A percentile compares a stretch with the other conserved stretches of the same genome.
Evolutionary conservation across 2,113 vertebrate genomes (phyloP).

Genomic region (Microtus oregoni): DNA sequence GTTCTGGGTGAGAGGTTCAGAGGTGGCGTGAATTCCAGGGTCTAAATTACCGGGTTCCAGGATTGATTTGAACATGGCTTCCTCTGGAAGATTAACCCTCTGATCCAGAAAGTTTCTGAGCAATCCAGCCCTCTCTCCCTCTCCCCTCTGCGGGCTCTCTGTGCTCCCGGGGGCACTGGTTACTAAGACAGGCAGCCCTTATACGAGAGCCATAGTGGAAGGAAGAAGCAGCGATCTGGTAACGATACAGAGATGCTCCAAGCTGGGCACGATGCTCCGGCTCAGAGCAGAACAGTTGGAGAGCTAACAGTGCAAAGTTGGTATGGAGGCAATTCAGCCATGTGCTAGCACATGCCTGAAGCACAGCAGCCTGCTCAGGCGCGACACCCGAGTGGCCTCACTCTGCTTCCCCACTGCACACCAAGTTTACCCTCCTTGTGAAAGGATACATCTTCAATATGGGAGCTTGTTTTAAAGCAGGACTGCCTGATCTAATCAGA

Average conservation of each 20-base stretch:
- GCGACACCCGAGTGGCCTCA: no score
- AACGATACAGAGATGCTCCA: rapidly evolving
- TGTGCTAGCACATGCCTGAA: not conserved
- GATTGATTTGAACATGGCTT: not conserved
- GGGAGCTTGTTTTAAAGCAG: no score
- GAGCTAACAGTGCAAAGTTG: rapidly evolving
- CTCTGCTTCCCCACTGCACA: not conserved
- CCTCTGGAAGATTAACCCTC: not conserved
- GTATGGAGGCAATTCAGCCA: not conserved
- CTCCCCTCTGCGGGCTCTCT: no score
- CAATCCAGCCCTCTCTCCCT: not conserved
- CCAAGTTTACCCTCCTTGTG: not conserved
- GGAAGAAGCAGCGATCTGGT: no score
- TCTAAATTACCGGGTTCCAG: not conserved
- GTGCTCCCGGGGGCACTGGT: not conserved
- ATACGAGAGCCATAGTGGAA: not conserved
- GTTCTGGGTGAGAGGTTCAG: not conserved
- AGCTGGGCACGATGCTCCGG: rapidly evolving
- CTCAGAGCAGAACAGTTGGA: no score
- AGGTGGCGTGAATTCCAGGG: not conserved
- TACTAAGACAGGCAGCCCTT: not conserved
- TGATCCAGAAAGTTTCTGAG: not conserved
- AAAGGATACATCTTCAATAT: not conserved
- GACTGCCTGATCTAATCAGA: not conserved
- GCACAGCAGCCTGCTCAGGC: no score